A percentile compares a stretch with the other conserved stretches of the same genome.
phyloP scores from a whole-genome alignment of 2,113 vertebrate genomes.

The Calyptommatus sinebrachiatus region DNA sequence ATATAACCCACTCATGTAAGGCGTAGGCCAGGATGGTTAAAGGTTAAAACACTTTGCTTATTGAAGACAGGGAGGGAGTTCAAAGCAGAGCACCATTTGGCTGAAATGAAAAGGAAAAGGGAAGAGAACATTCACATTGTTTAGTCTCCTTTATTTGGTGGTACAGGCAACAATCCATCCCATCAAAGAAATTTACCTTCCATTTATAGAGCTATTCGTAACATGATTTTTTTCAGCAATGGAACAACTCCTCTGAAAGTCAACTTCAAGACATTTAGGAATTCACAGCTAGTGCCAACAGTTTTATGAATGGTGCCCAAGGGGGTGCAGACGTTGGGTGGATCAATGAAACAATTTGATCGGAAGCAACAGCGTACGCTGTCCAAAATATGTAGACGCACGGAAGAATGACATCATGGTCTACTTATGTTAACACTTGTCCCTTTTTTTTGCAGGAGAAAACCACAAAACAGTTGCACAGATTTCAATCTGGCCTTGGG shows the following conservation, averaged over 20 bases:
- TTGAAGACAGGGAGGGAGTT: too few relatives aligned
- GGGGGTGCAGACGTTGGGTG: background rate
- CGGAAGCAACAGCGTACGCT: background rate
- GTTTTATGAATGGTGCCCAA: background rate
- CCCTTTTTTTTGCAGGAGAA: background rate
- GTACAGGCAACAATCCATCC: too few relatives aligned
- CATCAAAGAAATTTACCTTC: too few relatives aligned
- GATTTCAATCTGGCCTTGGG: background rate
- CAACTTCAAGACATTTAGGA: background rate
- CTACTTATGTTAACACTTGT: background rate
- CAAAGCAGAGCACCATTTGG: too few relatives aligned
- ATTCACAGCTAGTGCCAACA: conserved; percentile 1
- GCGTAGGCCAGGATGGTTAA: too few relatives aligned
- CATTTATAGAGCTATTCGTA: background rate
- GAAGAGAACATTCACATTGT: too few relatives aligned
- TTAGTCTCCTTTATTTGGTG: too few relatives aligned
- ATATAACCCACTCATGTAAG: too few relatives aligned
- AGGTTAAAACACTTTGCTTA: too few relatives aligned
- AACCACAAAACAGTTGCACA: background rate
- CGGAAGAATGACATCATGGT: conserved; percentile 16
- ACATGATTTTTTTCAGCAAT: background rate
- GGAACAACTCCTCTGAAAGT: background rate
- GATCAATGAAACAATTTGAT: conserved; percentile 8
- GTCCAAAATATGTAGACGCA: conserved; percentile 6
- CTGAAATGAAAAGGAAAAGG: too few relatives aligned